Evolutionary conservation across 1,140 invertebrate species (phyloP), one percentile per base, ranked within the genome.

Genomic region (Heterodera schachtii): DNA sequence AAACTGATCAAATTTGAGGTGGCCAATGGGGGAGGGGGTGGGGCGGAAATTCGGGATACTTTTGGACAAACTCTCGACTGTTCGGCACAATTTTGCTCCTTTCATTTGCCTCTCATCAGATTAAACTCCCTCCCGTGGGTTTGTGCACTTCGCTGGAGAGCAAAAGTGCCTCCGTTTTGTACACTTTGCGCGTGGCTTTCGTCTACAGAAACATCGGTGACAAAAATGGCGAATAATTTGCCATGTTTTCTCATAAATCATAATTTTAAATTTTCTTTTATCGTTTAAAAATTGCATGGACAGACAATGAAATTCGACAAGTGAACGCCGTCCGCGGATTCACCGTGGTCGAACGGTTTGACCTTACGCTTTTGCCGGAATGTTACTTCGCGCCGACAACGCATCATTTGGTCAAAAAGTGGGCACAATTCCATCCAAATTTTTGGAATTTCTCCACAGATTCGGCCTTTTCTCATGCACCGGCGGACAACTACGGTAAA

Each of bases 401-500:
- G 7, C 77, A 83, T 60, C 73, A 79, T 79, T 21, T 83, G 31
- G 67, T 83, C 41, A 83, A 83, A 64, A 83, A 83, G 70, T 64
- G 57, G 13, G 57, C 16, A 31, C 31, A 31, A 31, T 31, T 31
- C 31, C 31, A 31, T 5, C 57, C 13, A 64, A 64, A 52, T 52
- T 64, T 64, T 64, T 11, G 57, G 5, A 64, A 11, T 16, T 64
- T 64, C 1, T 4, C 57, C 11, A 64, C 19, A 64, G 57, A 64
- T 83, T 83, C 69, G 82, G 82, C 7, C 41, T 83, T 52, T 83
- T 83, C 75, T 83, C 82, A 1, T 83, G 81, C 47, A 81, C 73
- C 31, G 77, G 77, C n/a, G 77, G 77, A 16, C 77, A 78, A 44
- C 31, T 78, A 49, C 77, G 57, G 57, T 64, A 64, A 64, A 3